phyloP scores from a whole-genome alignment of 1,140 invertebrate species.

The Nephila pilipes region DNA sequence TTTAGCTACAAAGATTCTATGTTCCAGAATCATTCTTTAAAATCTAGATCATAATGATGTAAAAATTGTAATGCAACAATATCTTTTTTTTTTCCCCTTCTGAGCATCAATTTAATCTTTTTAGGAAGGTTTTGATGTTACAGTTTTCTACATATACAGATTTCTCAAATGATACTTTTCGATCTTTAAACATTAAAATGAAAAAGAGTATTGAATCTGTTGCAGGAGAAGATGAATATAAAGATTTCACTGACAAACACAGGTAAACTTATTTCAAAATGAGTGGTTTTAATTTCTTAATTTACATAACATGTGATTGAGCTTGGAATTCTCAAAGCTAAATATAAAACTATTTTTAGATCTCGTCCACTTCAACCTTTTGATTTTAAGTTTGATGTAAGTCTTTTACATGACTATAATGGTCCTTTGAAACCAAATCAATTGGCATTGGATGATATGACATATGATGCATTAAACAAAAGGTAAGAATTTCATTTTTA shows the following conservation, averaged over 20 bases:
- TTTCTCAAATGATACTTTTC: conserved; percentile 79
- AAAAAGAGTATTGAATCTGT: conserved; percentile 79
- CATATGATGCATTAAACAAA: conserved; percentile 83
- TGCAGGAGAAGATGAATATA: conserved; percentile 81
- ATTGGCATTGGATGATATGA: conserved; percentile 94
- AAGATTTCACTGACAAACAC: conserved; percentile 79
- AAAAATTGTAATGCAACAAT: not conserved
- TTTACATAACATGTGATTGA: not conserved
- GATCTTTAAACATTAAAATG: conserved; percentile 79
- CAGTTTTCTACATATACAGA: conserved; percentile 81
- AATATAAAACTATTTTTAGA: conserved; percentile 82
- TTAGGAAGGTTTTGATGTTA: conserved; percentile 80
- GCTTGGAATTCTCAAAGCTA: not conserved
- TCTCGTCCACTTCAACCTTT: conserved; percentile 87
- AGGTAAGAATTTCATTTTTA: conserved; percentile 78
- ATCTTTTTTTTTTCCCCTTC: not conserved
- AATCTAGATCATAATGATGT: no score
- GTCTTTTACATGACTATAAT: conserved; percentile 86
- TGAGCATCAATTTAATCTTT: conserved; percentile 24
- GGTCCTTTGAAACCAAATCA: conserved; percentile 88
- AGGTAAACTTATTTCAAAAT: conserved; percentile 66
- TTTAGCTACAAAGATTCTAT: no score
- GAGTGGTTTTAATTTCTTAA: no score
- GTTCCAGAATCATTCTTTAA: no score
- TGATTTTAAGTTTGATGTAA: conserved; percentile 91